phyloP scores from a whole-genome alignment of 2,888 invertebrate species.

The Tridacna gigas region DNA sequence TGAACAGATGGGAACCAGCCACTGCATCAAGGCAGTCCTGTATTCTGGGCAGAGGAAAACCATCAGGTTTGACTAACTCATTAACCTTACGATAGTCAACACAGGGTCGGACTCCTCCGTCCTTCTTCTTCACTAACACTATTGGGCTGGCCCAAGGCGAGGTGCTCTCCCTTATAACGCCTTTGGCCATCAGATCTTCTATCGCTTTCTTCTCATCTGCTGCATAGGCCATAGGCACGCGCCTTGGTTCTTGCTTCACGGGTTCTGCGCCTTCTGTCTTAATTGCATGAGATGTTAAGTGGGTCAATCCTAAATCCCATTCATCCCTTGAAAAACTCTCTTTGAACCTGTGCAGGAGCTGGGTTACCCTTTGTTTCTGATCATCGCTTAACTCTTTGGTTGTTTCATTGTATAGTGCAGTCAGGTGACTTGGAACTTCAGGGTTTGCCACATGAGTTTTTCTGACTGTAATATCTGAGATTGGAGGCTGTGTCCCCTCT shows the following conservation, averaged over 20 bases:
- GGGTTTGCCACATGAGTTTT: not conserved
- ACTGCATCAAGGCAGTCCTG: constrained; percentile 23
- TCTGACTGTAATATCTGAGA: not conserved
- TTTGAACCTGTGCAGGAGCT: constrained; percentile 30
- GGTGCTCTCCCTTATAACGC: constrained; percentile 29
- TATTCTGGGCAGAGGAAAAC: constrained; percentile 14
- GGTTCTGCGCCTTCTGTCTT: constrained; percentile 50
- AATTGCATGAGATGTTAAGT: constrained; percentile 50
- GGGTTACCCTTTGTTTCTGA: not conserved
- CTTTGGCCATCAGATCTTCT: constrained; percentile 36
- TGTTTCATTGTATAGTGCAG: constrained; percentile 2
- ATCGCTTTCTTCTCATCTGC: constrained; percentile 40
- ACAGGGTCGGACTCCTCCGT: constrained; percentile 7
- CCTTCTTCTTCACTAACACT: constrained; percentile 8
- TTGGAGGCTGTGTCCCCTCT: not conserved
- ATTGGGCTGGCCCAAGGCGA: constrained; percentile 21
- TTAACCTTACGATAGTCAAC: constrained; percentile 20
- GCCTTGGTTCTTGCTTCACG: constrained; percentile 53
- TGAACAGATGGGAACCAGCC: constrained; percentile 3
- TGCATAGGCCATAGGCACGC: constrained; percentile 46
- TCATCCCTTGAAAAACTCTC: constrained; percentile 50
- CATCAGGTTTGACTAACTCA: constrained; percentile 17
- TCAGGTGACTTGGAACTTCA: constrained; percentile 7
- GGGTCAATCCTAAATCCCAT: constrained; percentile 52
- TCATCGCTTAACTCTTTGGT: not conserved